These are phyloP conservation scores for Drosophila stalkeri DNA, from an alignment of 2,888 invertebrate genomes.

Conservation along the genomic window DNA sequence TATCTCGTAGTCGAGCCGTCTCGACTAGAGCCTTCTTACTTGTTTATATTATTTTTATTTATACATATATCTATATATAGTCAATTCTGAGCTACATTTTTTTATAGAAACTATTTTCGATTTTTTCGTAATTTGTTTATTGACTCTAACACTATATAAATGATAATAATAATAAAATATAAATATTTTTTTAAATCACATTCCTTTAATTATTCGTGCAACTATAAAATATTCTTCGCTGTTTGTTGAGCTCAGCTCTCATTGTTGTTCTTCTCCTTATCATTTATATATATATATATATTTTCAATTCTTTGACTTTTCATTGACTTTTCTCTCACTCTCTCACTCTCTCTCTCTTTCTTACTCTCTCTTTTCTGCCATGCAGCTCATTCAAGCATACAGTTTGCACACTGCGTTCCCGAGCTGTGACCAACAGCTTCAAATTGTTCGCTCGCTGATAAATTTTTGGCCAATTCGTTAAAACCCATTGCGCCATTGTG, in stretches of 20 bases:
- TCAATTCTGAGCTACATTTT: too few species aligned
- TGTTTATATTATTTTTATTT: too few species aligned
- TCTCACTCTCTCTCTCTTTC: neutral
- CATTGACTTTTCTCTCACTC: neutral
- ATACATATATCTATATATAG: too few species aligned
- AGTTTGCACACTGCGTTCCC: neutral
- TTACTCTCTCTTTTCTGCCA: neutral
- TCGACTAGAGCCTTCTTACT: too few species aligned
- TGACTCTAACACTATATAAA: too few species aligned
- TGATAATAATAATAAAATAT: too few species aligned
- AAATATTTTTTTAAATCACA: too few species aligned
- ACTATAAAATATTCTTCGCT: neutral
- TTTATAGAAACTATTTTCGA: too few species aligned
- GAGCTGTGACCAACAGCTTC: conserved; percentile 19
- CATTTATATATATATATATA: neutral
- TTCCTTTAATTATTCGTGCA: neutral
- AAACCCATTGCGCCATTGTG: conserved; percentile 81
- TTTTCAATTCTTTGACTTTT: neutral
- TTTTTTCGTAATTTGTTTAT: too few species aligned
- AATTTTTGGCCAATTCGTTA: conserved; percentile 80
- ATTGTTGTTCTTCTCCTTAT: neutral
- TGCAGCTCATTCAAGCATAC: neutral
- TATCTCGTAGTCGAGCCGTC: too few species aligned
- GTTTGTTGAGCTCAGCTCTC: neutral
- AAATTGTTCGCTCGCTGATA: conserved; percentile 57